Evolutionary conservation across 2,113 vertebrate genomes (phyloP), one percentile per base, ranked within the genome.

Genomic region (Corynorhinus townsendii): DNA sequence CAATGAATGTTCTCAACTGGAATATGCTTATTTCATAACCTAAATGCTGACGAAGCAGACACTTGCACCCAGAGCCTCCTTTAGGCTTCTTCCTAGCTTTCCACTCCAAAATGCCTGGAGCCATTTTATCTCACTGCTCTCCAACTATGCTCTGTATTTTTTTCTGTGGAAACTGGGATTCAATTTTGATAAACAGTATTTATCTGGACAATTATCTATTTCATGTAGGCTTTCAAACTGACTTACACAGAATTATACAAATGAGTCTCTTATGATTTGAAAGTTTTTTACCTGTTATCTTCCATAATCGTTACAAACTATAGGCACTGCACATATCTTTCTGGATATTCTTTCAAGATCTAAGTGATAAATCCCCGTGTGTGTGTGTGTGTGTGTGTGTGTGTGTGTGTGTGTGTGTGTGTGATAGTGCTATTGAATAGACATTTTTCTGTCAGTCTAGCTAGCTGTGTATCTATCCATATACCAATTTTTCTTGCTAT

Each of bases 281-380:
- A 85, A n/a, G 24, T 1, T 59, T 86, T 95, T 93, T 91, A 59
- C 59, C 81, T 33, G 85, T 68, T 93, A 54, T 89, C 96, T 73
- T 76, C 4, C 35, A 94, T 96, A 96, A 92, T 94, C 96, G 94
- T 96, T 95, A 38, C 54, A 95, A 69, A 90, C 92, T 71, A 77
- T 90, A 97, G 96, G 94, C 93, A 92, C 89, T 93, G 91, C 87
- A 72, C 95, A 93, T 96, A 93, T 95, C 97, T 95, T 91, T 59
- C 84, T 54, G 0, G 40, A 79, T 93, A 84, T 90, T 96, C 91
- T 81, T 43, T 85, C n/a, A 33, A 66, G 30, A 66, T 66, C 64
- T 33, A 66, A 91, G 56, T 86, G 89, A 88, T 45, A 62, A 95
- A 94, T 52, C 95, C 93, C 89, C 11, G 7, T 24, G 72, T 45